Base-by-base conservation (phyloP, 2,797 vertebrate species). In the Myoxocephalus aenaeus region DNA sequence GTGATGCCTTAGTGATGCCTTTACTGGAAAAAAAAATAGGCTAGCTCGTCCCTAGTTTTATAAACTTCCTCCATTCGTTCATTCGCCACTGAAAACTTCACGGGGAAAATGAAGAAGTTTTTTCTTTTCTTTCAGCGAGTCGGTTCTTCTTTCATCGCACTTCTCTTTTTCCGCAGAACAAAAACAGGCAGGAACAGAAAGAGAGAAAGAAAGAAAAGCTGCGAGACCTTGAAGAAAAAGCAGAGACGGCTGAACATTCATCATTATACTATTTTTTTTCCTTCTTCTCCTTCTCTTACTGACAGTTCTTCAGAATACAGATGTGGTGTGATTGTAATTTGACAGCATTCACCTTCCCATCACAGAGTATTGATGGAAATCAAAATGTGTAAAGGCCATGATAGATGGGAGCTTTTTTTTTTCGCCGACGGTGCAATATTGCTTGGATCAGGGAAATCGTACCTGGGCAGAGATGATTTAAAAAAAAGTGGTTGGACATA, bases 281-380 rank as follows among this genome's bases (percentile, higher is more conserved):
- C 63, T 32, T n/a, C 0, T 0, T 27, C 22, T 65, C 5, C 51
- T 75, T 53, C 76, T 65, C 61, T 65, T 64, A 48, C 46, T 27
- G 70, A 56, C 46, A 27, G 34, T 51, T 36, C 56, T 50, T 54
- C 50, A 85, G 75, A 86, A 84, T 73, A 80, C 64, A 80, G 72
- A 89, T 74, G 59, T 74, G 81, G 66, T 54, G 51, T 72, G 77
- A 89, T 82, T 84, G 82, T 73, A 61, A 84, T 89, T 78, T 82
- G 82, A 86, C 87, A 74, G 80, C 80, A 51, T 84, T 87, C 84
- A 64, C 81, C 75, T 83, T 80, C 79, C 79, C 70, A 66, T 87
- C 80, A 73, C 79, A 59, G 44, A 69, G 38, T 82, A 89, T 87
- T 79, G 90, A 89, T 80, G 65, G 77, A 83, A 72, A 84, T 89